phyloP scores from a whole-genome alignment of 2,797 vertebrate species.

The Anas bahamensis region DNA sequence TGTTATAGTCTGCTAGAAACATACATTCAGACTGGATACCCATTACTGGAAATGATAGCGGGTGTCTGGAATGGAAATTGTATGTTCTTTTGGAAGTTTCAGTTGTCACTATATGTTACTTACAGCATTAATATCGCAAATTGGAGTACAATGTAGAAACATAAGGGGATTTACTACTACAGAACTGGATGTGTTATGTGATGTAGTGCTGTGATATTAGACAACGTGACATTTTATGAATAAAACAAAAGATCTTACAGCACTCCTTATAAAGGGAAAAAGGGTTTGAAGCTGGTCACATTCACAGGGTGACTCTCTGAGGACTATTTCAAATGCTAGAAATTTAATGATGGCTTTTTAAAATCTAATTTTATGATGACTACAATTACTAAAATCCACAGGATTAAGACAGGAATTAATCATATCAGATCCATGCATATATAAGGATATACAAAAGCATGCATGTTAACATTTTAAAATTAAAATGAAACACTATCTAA shows the following conservation, averaged over 20 bases:
- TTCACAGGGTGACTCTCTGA: slow-evolving; percentile 6
- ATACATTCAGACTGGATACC: neutral
- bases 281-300: neutral
- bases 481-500: neutral
- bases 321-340: neutral
- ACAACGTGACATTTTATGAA: slow-evolving; percentile 24
- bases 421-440: neutral
- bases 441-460: neutral
- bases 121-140: slow-evolving; percentile 35
- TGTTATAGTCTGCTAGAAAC: slow-evolving; percentile 16
- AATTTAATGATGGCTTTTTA: slow-evolving; percentile 26
- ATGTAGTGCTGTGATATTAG: slow-evolving; percentile 41
- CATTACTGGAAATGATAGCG: slow-evolving; percentile 50
- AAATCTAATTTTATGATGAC: slow-evolving; percentile 1
- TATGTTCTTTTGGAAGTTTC: slow-evolving; percentile 42
- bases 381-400: slow-evolving; percentile 21
- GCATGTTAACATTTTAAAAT: slow-evolving; percentile 4
- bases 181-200: slow-evolving; percentile 39
- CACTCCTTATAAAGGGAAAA: neutral
- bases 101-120: slow-evolving; percentile 34
- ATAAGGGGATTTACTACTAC: slow-evolving; percentile 54
- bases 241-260: slow-evolving; percentile 49
- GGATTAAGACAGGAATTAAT: slow-evolving; percentile 1
- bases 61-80: slow-evolving; percentile 55
- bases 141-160: slow-evolving; percentile 33